A percentile compares a stretch with the other conserved stretches of the same genome.
phyloP scores from a whole-genome alignment of 2,888 invertebrate genomes.

The Acanthosepion lycidas region DNA sequence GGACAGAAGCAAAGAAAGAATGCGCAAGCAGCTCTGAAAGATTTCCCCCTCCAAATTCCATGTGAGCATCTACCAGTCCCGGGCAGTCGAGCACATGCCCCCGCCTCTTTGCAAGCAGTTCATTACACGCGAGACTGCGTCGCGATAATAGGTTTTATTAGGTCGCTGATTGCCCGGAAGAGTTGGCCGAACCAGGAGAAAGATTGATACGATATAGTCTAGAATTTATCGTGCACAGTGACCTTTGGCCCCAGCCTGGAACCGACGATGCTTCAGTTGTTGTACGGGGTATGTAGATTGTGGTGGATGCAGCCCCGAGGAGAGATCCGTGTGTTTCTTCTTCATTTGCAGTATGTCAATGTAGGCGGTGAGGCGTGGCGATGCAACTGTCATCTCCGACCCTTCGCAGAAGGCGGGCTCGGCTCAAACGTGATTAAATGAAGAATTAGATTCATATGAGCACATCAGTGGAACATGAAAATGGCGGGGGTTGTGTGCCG shows the following conservation, averaged over 20 bases:
- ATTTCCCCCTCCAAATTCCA: background rate
- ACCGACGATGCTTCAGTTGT: background rate
- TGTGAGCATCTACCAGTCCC: background rate
- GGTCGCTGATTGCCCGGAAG: slow-evolving; percentile 43
- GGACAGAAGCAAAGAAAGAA: background rate
- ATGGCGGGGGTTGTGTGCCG: background rate
- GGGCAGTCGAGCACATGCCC: background rate
- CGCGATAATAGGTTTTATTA: slow-evolving; percentile 45
- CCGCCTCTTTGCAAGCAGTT: slow-evolving; percentile 33
- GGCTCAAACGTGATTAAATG: slow-evolving; percentile 14
- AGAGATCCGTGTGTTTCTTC: background rate
- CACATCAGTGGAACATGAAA: background rate
- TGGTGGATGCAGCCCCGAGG: background rate
- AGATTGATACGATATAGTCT: slow-evolving; percentile 34
- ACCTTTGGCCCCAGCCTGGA: slow-evolving; percentile 40
- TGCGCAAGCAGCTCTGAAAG: background rate
- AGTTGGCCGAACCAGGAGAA: background rate
- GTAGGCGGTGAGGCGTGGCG: slow-evolving; percentile 34
- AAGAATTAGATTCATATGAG: background rate
- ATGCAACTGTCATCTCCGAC: slow-evolving; percentile 44
- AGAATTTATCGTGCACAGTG: slow-evolving; percentile 39
- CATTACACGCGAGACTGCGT: slow-evolving; percentile 40
- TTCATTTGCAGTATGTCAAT: slow-evolving; percentile 41
- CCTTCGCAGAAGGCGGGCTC: background rate
- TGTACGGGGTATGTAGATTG: background rate